Base-by-base conservation (phyloP, 1,140 invertebrate species). In the Aphaenogaster rudis region DNA sequence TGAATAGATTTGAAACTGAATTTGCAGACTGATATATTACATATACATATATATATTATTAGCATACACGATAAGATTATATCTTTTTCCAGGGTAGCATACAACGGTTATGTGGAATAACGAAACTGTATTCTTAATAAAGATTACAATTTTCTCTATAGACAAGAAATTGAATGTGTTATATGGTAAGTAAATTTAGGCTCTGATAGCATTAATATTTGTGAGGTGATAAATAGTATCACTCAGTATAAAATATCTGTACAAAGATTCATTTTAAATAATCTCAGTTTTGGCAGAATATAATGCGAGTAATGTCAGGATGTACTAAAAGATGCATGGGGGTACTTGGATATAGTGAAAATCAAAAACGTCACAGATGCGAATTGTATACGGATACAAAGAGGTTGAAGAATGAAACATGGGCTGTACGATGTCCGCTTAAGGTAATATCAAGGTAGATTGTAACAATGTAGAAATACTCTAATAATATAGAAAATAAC, bases 101-200 rank as follows among this genome's bases (percentile, higher is more conserved):
- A 63, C 11, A 74, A 50, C 15, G 21, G 17, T 28, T 84, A 17
- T 74, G 69, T 11, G 17, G 74, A 61, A 7, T 84, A 17, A 76
- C 67, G 39, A 54, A 74, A n/a, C 42, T n/a, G 2, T 39, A 50
- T 84, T 84, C 13, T 39, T 84, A 76, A 4, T 84, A 2, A 76
- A 64, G 50, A 63, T 76, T 42, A 42, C 80, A 61, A 4, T 84
- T 61, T 76, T 54, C 0, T 84, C 17, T n/a, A 21, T 74, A 61
- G 69, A 84, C 1, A 84, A 74, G 3, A 82, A 82, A 61, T 74
- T 61, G 11, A 50, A 74, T 1, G 28, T 84, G 61, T 61, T 84
- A 9, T 6, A 74, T 21, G 80, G 80, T 84, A 28, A 61, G 69
- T 57, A 15, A 67, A 80, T 33, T 0, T 61, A 6, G 4, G 42